Evolutionary conservation across 2,888 invertebrate species (phyloP), one percentile per base, ranked within the genome.

Genomic region (Halocaridina rubra): DNA sequence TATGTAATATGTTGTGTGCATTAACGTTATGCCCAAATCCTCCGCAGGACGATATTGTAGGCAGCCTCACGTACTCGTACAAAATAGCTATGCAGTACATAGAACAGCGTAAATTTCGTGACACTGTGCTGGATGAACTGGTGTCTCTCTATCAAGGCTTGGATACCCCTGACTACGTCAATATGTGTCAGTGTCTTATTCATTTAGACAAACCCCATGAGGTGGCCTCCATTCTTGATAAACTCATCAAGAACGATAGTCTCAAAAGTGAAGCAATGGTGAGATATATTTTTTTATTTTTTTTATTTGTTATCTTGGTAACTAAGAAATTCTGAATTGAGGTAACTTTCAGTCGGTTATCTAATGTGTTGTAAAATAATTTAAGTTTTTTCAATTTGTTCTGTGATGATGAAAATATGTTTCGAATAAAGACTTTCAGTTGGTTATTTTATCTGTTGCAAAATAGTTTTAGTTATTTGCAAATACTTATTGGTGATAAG

Each of bases 111-210:
- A 96, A 95, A 29, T 99, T 98, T 91, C 94, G 99, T 16, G 96
- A 97, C 91, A 95, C 95, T 87, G 97, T 99, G 8, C 93, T 99
- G 57, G 94, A 96, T 29, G 95, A 96, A 22, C 92, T 99, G 80
- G 98, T 99, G 5, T 95, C 94, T 79, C 93, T 99, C 0, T 99
- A 99, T 91, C 93, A 96, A 89, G 95, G 96, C 81, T 93, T 98
- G 57, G 94, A 95, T 29, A 95, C 96, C 32, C 98, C 99, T 0
- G 99, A 99, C 91, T 99, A 98, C 91, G 98, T 99, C 22, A 98
- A 97, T 91, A 98, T 99, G 95, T 98, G 98, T 90, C 97, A 99
- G 92, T 99, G 98, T 91, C 93, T 98, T 84, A 99, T 99, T 89
- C 98, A 98, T 91, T 92, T 99, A 71, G 98, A 99, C 91, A 98